These are phyloP conservation scores for Rhinolophus ferrumequinum DNA, from an alignment of 2,113 vertebrate genomes.

Conservation along the genomic window DNA sequence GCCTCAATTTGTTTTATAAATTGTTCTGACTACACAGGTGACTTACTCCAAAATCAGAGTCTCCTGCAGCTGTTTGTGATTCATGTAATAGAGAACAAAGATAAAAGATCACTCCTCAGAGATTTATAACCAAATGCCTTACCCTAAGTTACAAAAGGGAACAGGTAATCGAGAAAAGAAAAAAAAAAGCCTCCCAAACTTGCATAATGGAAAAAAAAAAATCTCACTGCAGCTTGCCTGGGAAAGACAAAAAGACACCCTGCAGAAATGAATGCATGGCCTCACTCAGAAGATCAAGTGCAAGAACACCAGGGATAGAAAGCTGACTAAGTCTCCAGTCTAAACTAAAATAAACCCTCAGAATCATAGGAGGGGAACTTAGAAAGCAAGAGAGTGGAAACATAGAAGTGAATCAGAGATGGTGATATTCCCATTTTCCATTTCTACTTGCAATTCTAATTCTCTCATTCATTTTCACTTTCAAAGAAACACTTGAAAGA, in stretches of 20 bases:
- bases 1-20: slow-evolving; percentile 65
- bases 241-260: slow-evolving; percentile 49
- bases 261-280: not conserved
- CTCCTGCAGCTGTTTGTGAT: slow-evolving; percentile 33
- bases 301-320: not conserved
- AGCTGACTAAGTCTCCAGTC: not conserved
- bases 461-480: slow-evolving; percentile 16
- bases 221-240: slow-evolving; percentile 21
- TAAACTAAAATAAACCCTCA: not conserved
- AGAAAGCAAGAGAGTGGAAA: not conserved
- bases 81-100: slow-evolving; percentile 48
- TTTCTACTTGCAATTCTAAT: not conserved
- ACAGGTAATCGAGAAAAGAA: not conserved
- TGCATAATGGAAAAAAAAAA: slow-evolving; percentile 35
- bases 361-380: not conserved
- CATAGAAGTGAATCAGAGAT: not conserved
- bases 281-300: not conserved
- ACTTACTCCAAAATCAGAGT: slow-evolving; percentile 36
- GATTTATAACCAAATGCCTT: slow-evolving; percentile 52
- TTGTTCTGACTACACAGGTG: slow-evolving; percentile 56
- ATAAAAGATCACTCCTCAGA: slow-evolving; percentile 49
- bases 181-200: not conserved
- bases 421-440: not conserved
- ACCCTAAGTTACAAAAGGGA: slow-evolving; percentile 20
- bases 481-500: not conserved